Percentiles rank a stretch among this genome's conserved stretches.
phyloP scores from a whole-genome alignment of 2,113 vertebrate species.

The Glaucidium brasilianum region DNA sequence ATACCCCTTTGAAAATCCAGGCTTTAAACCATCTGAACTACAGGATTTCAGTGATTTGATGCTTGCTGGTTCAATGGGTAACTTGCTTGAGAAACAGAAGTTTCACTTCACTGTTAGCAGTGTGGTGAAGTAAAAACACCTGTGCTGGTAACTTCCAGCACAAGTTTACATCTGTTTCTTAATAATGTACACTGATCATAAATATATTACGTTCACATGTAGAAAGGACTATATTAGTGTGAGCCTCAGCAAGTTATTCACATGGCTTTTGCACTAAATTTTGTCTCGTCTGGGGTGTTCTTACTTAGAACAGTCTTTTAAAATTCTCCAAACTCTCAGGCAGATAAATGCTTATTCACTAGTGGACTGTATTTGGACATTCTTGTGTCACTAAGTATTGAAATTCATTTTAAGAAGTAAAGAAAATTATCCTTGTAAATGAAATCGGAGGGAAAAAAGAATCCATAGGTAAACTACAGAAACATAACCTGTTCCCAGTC shows the following conservation, averaged over 20 bases:
- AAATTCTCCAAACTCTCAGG: neutral
- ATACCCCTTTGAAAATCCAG: neutral
- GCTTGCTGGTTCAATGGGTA: neutral
- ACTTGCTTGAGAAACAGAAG: neutral
- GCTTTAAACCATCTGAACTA: neutral
- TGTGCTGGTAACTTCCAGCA: neutral
- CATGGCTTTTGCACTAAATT: neutral
- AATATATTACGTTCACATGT: accelerated
- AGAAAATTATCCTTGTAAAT: neutral
- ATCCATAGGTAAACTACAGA: neutral
- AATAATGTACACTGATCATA: neutral
- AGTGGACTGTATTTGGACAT: neutral
- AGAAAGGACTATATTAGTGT: neutral
- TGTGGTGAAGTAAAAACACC: neutral
- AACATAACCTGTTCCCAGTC: accelerated
- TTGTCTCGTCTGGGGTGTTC: neutral
- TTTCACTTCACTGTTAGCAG: neutral
- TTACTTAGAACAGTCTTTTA: neutral
- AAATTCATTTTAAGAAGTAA: neutral
- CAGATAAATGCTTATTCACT: neutral
- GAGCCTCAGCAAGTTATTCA: neutral
- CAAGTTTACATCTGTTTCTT: neutral
- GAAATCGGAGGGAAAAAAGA: neutral
- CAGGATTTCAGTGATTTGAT: neutral
- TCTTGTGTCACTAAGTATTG: neutral